Evolutionary conservation across 2,113 vertebrate genomes (phyloP).

Genomic region (Struthidea cinerea): DNA sequence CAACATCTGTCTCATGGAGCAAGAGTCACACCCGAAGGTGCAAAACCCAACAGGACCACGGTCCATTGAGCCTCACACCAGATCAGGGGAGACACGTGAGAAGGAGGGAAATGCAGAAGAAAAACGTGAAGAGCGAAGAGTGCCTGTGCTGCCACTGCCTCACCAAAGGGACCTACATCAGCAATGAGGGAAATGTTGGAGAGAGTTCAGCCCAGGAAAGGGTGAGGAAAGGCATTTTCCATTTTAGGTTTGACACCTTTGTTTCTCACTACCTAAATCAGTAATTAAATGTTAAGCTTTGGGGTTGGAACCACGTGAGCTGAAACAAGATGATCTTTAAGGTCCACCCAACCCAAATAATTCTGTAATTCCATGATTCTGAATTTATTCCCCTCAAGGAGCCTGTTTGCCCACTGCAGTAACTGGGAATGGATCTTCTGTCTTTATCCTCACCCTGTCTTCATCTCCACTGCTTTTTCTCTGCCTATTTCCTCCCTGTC

Average conservation of each 20-base stretch:
- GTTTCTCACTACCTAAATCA: background rate
- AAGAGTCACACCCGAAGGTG: background rate
- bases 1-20: background rate
- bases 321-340: background rate
- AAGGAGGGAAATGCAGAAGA: background rate
- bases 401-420: background rate
- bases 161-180: background rate
- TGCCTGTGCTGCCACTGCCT: fast-evolving
- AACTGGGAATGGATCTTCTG: background rate
- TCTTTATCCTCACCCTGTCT: background rate
- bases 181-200: background rate
- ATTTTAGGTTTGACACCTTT: background rate
- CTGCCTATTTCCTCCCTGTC: background rate
- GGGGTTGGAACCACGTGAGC: fast-evolving
- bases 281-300: background rate
- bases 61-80: fast-evolving
- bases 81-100: background rate
- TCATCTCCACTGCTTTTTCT: background rate
- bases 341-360: background rate
- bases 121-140: background rate
- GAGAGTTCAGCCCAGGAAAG: background rate
- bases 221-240: background rate
- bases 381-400: background rate
- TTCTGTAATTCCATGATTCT: background rate
- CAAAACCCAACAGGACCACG: fast-evolving